phyloP scores from a whole-genome alignment of 2,888 invertebrate genomes.

The Sinodicranocentrus sp. region DNA sequence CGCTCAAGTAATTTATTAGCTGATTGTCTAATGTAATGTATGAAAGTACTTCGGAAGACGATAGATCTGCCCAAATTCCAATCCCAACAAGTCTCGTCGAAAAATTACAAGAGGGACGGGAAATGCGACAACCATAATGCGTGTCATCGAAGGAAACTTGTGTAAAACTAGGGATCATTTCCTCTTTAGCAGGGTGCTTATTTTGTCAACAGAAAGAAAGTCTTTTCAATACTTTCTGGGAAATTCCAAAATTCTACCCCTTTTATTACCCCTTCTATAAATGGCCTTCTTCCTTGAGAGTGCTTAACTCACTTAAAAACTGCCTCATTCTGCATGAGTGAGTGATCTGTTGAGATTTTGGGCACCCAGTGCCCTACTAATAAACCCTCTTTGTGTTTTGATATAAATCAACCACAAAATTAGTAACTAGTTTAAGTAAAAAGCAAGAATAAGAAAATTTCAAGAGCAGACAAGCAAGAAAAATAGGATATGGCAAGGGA shows the following conservation, averaged over 20 bases:
- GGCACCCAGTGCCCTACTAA: not conserved
- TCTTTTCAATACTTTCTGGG: too few relatives aligned
- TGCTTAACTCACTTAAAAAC: too few relatives aligned
- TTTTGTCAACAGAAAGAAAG: too few relatives aligned
- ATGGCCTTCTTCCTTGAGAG: too few relatives aligned
- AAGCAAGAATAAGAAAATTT: slow-evolving; percentile 12
- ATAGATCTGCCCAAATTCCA: slow-evolving; percentile 61
- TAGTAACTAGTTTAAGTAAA: slow-evolving; percentile 9
- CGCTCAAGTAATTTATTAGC: slow-evolving; percentile 60
- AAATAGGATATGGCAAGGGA: not conserved
- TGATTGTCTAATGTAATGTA: slow-evolving; percentile 58
- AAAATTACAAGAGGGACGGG: slow-evolving; percentile 41
- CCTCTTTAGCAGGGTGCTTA: slow-evolving; percentile 27
- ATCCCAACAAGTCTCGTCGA: slow-evolving; percentile 33
- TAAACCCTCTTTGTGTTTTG: too few relatives aligned
- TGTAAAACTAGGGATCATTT: slow-evolving; percentile 27
- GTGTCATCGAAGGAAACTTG: slow-evolving; percentile 29
- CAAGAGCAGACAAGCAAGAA: slow-evolving; percentile 22
- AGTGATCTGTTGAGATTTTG: slow-evolving; percentile 5
- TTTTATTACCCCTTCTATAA: too few relatives aligned
- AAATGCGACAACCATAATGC: slow-evolving; percentile 42
- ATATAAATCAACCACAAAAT: slow-evolving; percentile 14
- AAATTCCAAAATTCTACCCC: too few relatives aligned
- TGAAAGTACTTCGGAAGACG: slow-evolving; percentile 51
- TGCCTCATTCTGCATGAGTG: slow-evolving; percentile 15